Evolutionary conservation across 2,113 vertebrate species (phyloP).

Genomic region (Galeopterus variegatus): DNA sequence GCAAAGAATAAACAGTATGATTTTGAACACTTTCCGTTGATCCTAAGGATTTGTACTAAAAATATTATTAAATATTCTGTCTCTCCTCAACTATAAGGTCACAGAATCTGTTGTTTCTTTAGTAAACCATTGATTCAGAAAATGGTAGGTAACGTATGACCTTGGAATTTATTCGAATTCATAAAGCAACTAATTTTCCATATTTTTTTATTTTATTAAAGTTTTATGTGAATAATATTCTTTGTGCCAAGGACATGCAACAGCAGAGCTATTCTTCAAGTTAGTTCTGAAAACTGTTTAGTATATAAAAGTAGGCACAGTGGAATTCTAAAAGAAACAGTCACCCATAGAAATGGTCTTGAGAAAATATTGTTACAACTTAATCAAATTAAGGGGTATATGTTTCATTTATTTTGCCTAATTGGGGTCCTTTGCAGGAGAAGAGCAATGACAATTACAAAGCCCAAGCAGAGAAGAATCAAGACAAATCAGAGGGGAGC

Average conservation of each 20-base stretch:
- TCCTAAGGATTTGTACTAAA: constrained; percentile 45
- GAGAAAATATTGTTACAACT: neutral
- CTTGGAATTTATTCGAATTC: constrained; percentile 36
- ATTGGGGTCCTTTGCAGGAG: constrained; percentile 49
- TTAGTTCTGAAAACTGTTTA: constrained; percentile 36
- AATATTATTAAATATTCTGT: constrained; percentile 22
- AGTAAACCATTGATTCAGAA: constrained; percentile 44
- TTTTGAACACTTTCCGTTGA: constrained; percentile 26
- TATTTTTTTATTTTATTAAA: constrained; percentile 47
- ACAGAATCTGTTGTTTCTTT: neutral
- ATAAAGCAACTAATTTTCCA: constrained; percentile 17
- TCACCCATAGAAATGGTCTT: constrained; percentile 25
- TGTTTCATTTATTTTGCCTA: constrained; percentile 55
- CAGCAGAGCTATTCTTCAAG: neutral
- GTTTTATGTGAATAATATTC: neutral
- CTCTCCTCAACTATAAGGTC: neutral
- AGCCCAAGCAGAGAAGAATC: neutral
- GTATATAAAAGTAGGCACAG: neutral
- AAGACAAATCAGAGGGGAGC: neutral
- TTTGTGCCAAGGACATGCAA: neutral
- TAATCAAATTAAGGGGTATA: neutral
- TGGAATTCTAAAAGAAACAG: neutral
- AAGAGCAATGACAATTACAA: neutral
- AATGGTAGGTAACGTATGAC: constrained; percentile 4
- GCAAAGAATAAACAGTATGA: constrained; percentile 34